Evolutionary conservation across 2,797 vertebrate species (phyloP).

Genomic region (Eupleurogrammus muticus): DNA sequence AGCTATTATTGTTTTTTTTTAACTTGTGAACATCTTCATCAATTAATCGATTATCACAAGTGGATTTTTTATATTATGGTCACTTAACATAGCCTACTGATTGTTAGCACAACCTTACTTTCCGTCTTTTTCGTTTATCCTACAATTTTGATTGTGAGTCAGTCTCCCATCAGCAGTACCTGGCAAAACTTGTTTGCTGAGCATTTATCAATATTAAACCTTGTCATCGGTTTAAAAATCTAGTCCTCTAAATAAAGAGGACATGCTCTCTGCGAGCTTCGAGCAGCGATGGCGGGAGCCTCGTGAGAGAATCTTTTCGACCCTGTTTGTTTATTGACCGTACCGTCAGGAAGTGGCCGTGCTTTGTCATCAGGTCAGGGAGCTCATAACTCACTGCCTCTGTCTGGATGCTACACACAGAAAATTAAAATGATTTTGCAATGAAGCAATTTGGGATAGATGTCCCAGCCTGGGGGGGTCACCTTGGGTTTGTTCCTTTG

Average conservation of each 20-base stretch:
- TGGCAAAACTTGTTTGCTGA: slow-evolving; percentile 23
- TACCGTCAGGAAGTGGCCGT: slow-evolving; percentile 71
- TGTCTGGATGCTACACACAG: slow-evolving; percentile 63
- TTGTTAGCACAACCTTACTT: not conserved
- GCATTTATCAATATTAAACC: slow-evolving; percentile 46
- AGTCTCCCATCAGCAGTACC: not conserved
- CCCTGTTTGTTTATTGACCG: slow-evolving; percentile 78
- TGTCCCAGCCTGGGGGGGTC: slow-evolving; percentile 70
- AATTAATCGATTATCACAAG: not conserved
- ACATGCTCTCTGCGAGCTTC: slow-evolving; percentile 36
- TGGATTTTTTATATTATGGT: not conserved
- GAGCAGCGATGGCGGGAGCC: slow-evolving; percentile 25
- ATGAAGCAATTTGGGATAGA: slow-evolving; percentile 75
- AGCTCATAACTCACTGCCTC: slow-evolving; percentile 72
- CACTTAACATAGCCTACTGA: not conserved
- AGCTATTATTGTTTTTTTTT: not conserved
- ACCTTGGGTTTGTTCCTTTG: slow-evolving; percentile 70
- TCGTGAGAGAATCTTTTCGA: slow-evolving; percentile 65
- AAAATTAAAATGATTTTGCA: slow-evolving; percentile 82
- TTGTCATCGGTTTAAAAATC: slow-evolving; percentile 40
- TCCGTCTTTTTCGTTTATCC: not conserved
- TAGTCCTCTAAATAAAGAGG: slow-evolving; percentile 39
- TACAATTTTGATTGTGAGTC: not conserved
- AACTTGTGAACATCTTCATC: too few species aligned
- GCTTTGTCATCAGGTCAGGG: slow-evolving; percentile 83